Evolutionary conservation across 2,888 invertebrate species (phyloP).

Genomic region (Subacronicta megacephala): DNA sequence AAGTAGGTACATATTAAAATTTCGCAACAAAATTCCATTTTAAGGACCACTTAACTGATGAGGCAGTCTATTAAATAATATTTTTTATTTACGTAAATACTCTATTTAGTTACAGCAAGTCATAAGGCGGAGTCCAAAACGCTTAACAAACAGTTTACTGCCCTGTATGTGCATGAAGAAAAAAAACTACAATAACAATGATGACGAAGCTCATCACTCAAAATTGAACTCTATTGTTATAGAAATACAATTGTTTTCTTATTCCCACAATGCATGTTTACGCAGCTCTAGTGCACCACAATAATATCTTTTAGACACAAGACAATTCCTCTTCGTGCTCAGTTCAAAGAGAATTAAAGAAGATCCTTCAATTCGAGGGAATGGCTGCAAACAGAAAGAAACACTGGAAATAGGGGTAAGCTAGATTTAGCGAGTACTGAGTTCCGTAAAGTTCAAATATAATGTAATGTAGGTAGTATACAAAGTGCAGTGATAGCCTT

Average conservation of each 20-base stretch:
- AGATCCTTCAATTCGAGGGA: constrained; percentile 53
- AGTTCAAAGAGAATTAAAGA: constrained; percentile 41
- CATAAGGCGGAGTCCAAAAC: too few relatives aligned
- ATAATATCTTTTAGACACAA: constrained; percentile 30
- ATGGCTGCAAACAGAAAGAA: constrained; percentile 36
- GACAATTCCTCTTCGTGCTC: constrained; percentile 31
- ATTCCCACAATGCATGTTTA: constrained; percentile 3
- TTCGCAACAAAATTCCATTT: too few relatives aligned
- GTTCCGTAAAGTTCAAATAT: constrained; percentile 21
- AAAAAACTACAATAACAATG: neutral
- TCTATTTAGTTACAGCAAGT: too few relatives aligned
- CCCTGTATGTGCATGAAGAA: neutral
- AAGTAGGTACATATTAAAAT: too few relatives aligned
- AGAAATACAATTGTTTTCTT: constrained; percentile 1
- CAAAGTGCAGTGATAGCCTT: too few relatives aligned
- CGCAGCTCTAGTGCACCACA: constrained; percentile 2
- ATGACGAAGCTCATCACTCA: neutral
- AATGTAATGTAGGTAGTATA: too few relatives aligned
- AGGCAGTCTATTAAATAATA: too few relatives aligned
- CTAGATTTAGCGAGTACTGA: constrained; percentile 6
- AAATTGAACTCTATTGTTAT: neutral
- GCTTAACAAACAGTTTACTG: too few relatives aligned
- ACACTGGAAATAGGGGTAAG: constrained; percentile 24
- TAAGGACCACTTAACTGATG: too few relatives aligned
- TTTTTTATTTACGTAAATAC: too few relatives aligned